Conservation (phyloP, 2,888 invertebrate genomes). For the Diaprepes abbreviatus region DNA sequence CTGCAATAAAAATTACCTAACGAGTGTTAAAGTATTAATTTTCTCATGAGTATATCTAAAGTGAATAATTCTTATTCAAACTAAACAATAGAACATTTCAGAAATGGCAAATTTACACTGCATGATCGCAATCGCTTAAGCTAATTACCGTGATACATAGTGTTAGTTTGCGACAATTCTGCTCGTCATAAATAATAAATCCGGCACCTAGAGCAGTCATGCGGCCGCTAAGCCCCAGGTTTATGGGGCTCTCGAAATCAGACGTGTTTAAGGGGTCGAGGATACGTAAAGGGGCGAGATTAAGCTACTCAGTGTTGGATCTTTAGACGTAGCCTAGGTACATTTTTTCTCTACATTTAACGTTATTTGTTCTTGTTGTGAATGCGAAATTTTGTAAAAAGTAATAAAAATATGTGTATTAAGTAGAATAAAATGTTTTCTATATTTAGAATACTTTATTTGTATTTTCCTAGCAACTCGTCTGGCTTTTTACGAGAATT, state of each 20-base stretch:
- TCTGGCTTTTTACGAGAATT: too few relatives aligned
- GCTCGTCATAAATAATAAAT: slow-evolving; percentile 55
- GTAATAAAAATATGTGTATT: too few relatives aligned
- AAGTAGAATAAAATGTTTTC: too few relatives aligned
- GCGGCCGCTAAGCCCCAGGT: slow-evolving; percentile 20
- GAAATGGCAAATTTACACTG: slow-evolving; percentile 15
- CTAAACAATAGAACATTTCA: slow-evolving; percentile 5
- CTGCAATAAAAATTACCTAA: too few relatives aligned
- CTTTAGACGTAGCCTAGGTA: too few relatives aligned
- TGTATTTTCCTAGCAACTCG: too few relatives aligned
- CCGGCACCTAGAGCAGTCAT: slow-evolving; percentile 38
- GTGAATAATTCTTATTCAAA: background rate
- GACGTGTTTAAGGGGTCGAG: slow-evolving; percentile 9
- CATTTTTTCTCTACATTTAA: too few relatives aligned
- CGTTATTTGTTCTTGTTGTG: too few relatives aligned
- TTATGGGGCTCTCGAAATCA: slow-evolving; percentile 24
- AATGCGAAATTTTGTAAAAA: too few relatives aligned
- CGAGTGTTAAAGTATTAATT: background rate
- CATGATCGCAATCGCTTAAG: slow-evolving; percentile 51
- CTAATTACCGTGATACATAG: slow-evolving; percentile 55
- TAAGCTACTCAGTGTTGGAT: background rate
- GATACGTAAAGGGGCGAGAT: slow-evolving; percentile 3
- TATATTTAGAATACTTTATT: too few relatives aligned
- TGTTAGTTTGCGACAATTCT: slow-evolving; percentile 55
- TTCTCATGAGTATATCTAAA: background rate